Conservation (phyloP, 2,113 vertebrate genomes). For the Diadophis punctatus region DNA sequence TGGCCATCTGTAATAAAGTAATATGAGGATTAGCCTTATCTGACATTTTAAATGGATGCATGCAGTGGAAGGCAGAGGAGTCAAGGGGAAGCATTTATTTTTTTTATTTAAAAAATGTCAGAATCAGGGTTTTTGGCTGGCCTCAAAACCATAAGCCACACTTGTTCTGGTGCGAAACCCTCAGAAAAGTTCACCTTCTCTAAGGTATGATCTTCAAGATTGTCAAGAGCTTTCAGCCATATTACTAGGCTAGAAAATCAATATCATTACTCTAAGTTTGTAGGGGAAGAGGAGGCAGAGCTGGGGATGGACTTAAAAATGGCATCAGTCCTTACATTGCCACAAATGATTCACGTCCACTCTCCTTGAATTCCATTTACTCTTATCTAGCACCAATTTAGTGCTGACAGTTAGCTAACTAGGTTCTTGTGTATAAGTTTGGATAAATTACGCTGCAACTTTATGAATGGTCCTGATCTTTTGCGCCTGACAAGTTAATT, state of each 20-base stretch:
- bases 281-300: neutral
- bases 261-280: neutral
- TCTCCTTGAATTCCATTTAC: neutral
- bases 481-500: neutral
- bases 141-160: conserved; percentile 5
- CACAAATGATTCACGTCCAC: neutral
- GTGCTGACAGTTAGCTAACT: neutral
- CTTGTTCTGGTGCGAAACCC: neutral
- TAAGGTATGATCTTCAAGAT: neutral
- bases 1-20: conserved; percentile 58
- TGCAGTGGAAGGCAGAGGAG: conserved; percentile 14
- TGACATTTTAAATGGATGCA: conserved; percentile 61
- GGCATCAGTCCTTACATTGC: neutral
- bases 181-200: neutral
- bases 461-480: neutral
- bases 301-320: neutral
- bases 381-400: neutral
- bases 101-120: neutral
- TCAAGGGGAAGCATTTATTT: neutral
- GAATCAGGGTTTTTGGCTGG: conserved; percentile 25
- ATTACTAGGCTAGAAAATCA: neutral
- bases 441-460: neutral
- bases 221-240: neutral
- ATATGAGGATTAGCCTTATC: conserved; percentile 63
- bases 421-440: neutral